Conservation (phyloP, 2,888 invertebrate genomes). For the Cryptocephalus primarius region DNA sequence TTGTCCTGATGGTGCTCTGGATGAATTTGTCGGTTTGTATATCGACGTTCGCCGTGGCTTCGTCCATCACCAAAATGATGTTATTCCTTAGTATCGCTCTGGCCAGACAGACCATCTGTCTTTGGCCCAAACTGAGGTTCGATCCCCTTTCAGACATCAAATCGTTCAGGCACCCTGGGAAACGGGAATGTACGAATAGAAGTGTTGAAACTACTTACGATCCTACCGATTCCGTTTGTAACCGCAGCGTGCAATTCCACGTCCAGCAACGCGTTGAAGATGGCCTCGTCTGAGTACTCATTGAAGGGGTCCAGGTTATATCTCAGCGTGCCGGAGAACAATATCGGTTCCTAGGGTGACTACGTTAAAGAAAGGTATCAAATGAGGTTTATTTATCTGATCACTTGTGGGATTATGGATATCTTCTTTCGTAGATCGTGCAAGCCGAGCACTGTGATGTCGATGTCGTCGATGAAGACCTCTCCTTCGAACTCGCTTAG, state of each 20-base stretch:
- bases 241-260: conserved; percentile 42
- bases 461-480: conserved; percentile 44
- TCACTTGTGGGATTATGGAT: conserved; percentile 51
- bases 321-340: conserved; percentile 54
- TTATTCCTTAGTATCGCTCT: conserved; percentile 66
- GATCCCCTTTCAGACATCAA: conserved; percentile 60
- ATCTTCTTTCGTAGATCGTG: conserved; percentile 45
- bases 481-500: conserved; percentile 42
- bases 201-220: background rate
- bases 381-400: background rate
- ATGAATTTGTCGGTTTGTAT: conserved; percentile 47
- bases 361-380: background rate
- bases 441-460: conserved; percentile 38
- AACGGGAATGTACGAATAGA: conserved; percentile 1
- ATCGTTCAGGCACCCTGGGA: conserved; percentile 40
- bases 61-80: conserved; percentile 55
- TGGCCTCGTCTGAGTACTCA: conserved; percentile 32
- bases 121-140: conserved; percentile 71
- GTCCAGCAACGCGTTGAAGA: conserved; percentile 25
- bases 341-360: conserved; percentile 44
- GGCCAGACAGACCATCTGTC: conserved; percentile 70
- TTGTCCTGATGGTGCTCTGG: conserved; percentile 43
- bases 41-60: conserved; percentile 48
- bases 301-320: conserved; percentile 57
- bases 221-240: conserved; percentile 30